Percentiles rank a stretch among this genome's conserved stretches.
Evolutionary conservation across 2,113 vertebrate genomes (phyloP).

Genomic region (Scolopax mira): DNA sequence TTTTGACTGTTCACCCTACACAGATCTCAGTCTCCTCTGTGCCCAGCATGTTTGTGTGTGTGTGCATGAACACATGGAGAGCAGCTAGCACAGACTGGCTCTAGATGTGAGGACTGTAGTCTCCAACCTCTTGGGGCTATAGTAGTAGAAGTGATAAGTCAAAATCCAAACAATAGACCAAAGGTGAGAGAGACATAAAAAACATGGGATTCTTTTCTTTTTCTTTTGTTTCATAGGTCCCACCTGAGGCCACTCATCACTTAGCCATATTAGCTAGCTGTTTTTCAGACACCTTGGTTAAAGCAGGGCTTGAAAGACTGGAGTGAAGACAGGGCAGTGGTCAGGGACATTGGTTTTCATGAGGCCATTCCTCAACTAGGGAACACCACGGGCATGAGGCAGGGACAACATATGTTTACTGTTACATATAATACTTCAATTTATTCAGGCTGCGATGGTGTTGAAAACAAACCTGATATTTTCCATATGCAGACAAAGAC

Average conservation of each 20-base stretch:
- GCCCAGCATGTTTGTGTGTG: not conserved
- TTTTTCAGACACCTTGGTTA: not conserved
- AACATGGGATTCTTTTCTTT: not conserved
- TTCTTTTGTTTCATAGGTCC: not conserved
- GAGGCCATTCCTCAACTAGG: not conserved
- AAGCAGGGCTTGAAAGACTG: not conserved
- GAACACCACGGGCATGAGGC: not conserved
- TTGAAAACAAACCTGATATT: constrained; percentile 55
- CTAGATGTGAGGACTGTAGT: not conserved
- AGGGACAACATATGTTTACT: constrained; percentile 2
- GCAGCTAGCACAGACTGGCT: not conserved
- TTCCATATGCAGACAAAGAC: constrained; percentile 10
- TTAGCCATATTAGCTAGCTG: not conserved
- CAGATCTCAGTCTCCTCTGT: not conserved
- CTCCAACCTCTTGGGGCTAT: not conserved
- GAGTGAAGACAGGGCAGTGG: not conserved
- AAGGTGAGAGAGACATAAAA: not conserved
- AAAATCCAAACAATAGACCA: not conserved
- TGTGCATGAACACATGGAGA: not conserved
- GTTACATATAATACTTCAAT: constrained; percentile 30
- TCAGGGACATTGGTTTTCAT: not conserved
- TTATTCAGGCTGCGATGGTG: constrained; percentile 23
- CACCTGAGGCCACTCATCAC: not conserved
- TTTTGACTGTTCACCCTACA: not conserved
- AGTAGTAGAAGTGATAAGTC: not conserved